Evolutionary conservation across 2,113 vertebrate genomes (phyloP).

Genomic region (Oreochromis niloticus): DNA sequence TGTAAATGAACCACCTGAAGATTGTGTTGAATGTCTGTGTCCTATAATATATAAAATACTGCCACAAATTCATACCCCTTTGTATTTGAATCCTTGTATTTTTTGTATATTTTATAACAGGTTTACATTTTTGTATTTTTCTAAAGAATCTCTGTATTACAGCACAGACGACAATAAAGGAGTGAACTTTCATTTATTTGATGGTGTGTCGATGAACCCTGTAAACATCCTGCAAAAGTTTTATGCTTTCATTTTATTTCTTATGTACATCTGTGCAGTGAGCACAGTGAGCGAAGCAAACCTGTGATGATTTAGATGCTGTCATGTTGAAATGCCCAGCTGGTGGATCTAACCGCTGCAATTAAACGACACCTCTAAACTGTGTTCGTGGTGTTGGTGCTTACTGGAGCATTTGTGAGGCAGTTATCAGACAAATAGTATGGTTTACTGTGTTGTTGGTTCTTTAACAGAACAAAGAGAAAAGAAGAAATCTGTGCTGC

Average conservation of each 20-base stretch:
- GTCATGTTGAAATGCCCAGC: background rate
- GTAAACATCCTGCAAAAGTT: rapidly evolving
- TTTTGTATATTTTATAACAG: constrained; percentile 64
- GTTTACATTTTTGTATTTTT: constrained; percentile 49
- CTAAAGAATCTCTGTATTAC: constrained; percentile 36
- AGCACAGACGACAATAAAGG: constrained; percentile 54
- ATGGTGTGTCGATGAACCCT: background rate
- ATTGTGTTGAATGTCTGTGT: background rate
- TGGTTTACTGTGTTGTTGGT: rapidly evolving
- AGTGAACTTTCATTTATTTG: background rate
- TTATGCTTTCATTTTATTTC: rapidly evolving
- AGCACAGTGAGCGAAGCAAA: background rate
- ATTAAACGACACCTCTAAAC: background rate
- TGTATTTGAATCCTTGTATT: constrained; percentile 51
- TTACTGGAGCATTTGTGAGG: background rate
- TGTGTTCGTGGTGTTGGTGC: background rate
- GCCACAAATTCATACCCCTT: constrained; percentile 1
- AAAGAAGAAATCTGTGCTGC: background rate
- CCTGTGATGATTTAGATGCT: background rate
- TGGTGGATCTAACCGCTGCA: background rate
- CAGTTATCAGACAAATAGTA: background rate
- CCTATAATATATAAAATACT: background rate
- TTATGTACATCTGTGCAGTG: background rate
- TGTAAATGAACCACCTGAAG: background rate
- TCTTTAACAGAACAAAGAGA: background rate